These are phyloP conservation scores for Coremacera marginata DNA, from an alignment of 2,888 invertebrate genomes.

Conservation along the genomic window DNA sequence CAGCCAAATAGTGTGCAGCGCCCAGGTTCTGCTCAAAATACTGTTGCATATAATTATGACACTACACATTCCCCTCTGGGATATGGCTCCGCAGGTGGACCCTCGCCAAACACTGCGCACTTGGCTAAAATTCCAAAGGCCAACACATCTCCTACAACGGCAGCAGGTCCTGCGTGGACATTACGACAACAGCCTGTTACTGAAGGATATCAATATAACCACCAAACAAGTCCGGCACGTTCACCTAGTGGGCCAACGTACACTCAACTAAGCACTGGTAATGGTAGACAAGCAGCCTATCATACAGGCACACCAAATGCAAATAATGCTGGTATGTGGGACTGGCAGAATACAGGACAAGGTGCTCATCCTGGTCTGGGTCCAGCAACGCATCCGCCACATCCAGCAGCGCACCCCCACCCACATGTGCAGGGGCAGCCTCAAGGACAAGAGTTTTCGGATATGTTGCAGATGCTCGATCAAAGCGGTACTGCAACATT, in stretches of 20 bases:
- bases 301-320: constrained; percentile 67
- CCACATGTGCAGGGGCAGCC: constrained; percentile 71
- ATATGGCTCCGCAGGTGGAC: constrained; percentile 65
- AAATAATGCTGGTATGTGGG: constrained; percentile 75
- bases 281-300: constrained; percentile 71
- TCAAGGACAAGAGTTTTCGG: constrained; percentile 85
- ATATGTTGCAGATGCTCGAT: constrained; percentile 94
- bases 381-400: constrained; percentile 67
- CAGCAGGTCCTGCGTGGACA: constrained; percentile 63
- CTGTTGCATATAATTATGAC: constrained; percentile 79
- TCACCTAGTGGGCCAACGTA: constrained; percentile 88
- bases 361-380: constrained; percentile 67
- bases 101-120: constrained; percentile 73
- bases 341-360: constrained; percentile 76
- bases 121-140: constrained; percentile 78
- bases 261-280: constrained; percentile 81
- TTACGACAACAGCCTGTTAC: constrained; percentile 72
- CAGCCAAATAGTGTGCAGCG: constrained; percentile 73
- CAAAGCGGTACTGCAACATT: constrained; percentile 86
- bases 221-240: constrained; percentile 80
- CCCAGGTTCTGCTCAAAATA: constrained; percentile 78
- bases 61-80: constrained; percentile 78
- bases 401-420: constrained; percentile 67
- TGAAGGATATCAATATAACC: constrained; percentile 79
- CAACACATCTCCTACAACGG: constrained; percentile 79